These are phyloP conservation scores for Oceanites oceanicus DNA, from an alignment of 2,113 vertebrate species.

Conservation along the genomic window DNA sequence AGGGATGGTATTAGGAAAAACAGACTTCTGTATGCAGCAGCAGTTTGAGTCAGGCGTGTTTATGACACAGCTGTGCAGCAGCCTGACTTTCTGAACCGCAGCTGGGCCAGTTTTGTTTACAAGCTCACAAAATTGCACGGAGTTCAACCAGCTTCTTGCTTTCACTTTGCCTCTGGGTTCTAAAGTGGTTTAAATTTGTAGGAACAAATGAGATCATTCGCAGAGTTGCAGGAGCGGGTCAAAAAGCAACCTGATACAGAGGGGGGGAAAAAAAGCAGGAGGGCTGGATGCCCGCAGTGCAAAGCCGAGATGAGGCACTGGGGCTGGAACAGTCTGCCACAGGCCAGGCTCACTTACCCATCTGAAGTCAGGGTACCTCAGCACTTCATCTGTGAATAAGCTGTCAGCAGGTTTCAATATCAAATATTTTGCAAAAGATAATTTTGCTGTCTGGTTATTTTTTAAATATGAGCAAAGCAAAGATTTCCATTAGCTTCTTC, in stretches of 20 bases:
- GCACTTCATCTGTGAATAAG: background rate
- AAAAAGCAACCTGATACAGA: background rate
- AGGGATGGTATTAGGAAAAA: background rate
- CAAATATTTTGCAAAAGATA: background rate
- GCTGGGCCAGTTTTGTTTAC: background rate
- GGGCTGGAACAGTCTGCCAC: accelerated
- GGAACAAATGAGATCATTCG: background rate
- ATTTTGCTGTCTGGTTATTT: background rate
- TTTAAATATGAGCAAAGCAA: background rate
- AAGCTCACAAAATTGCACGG: background rate
- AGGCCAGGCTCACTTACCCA: background rate
- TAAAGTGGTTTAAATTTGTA: background rate
- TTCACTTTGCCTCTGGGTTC: background rate
- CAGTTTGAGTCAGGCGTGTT: background rate
- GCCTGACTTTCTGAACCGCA: background rate
- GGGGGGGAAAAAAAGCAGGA: background rate
- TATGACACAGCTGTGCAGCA: accelerated
- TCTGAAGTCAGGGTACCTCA: background rate
- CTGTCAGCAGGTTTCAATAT: background rate
- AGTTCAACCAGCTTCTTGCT: background rate
- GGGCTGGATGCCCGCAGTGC: background rate
- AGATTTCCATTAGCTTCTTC: background rate
- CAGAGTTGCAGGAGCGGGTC: background rate
- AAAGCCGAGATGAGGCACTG: background rate
- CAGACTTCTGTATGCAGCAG: background rate